phyloP scores from a whole-genome alignment of 1,140 invertebrate genomes.

The Parasteatoda tepidariorum region DNA sequence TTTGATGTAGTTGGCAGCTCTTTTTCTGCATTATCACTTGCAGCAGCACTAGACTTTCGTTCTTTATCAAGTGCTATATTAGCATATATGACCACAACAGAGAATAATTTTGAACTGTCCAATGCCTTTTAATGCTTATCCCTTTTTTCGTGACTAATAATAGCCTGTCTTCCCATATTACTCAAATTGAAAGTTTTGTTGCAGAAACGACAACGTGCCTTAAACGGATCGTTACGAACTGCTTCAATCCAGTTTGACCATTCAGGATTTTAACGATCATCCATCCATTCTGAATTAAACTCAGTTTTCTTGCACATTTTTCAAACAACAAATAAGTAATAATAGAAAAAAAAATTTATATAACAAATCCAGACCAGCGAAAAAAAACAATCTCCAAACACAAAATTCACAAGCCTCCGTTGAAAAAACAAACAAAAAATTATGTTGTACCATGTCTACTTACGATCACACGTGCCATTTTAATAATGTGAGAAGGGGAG shows the following conservation, averaged over 20 bases:
- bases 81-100: not conserved
- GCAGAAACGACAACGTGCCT: not conserved
- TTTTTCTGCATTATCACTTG: not conserved
- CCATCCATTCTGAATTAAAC: not conserved
- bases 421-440: not conserved
- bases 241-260: not conserved
- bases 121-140: not conserved
- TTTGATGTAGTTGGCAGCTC: not conserved
- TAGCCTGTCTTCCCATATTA: slow-evolving; percentile 2
- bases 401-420: not conserved
- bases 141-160: not conserved
- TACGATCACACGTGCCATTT: not conserved
- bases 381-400: not conserved
- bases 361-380: not conserved
- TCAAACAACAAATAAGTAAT: not conserved
- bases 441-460: not conserved
- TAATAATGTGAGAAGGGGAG: no score
- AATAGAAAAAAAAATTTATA: not conserved
- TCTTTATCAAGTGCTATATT: not conserved
- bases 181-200: not conserved
- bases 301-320: not conserved
- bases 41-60: not conserved
- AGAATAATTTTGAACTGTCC: not conserved
- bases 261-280: not conserved
- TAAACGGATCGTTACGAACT: not conserved